phyloP scores from a whole-genome alignment of 2,888 invertebrate genomes.

The Tetheella fluctuosa region DNA sequence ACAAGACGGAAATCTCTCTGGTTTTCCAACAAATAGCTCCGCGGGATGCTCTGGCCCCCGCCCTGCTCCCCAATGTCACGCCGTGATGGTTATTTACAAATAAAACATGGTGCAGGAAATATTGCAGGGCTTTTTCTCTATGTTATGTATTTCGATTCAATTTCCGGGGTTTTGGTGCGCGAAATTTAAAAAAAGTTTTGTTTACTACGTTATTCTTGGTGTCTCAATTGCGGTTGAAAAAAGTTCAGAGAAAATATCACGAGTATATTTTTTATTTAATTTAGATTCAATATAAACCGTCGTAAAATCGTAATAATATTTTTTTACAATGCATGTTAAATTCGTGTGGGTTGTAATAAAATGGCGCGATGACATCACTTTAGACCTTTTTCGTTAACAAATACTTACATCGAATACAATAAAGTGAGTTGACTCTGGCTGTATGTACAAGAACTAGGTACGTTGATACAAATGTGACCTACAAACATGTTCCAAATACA shows the following conservation, averaged over 20 bases:
- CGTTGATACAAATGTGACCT: neutral
- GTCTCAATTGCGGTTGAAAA: neutral
- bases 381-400: constrained; percentile 10
- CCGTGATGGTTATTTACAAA: constrained; percentile 36
- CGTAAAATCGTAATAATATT: constrained; percentile 7
- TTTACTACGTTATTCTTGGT: too few relatives aligned
- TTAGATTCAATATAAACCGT: neutral
- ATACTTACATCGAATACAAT: neutral
- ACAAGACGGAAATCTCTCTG: constrained; percentile 60
- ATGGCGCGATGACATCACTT: constrained; percentile 7
- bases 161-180: constrained; percentile 10
- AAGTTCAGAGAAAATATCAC: neutral
- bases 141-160: constrained; percentile 11
- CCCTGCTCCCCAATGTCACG: constrained; percentile 42
- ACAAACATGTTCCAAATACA: neutral
- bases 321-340: constrained; percentile 4
- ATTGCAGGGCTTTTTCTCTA: constrained; percentile 38
- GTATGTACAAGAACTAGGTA: neutral
- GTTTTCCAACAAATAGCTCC: constrained; percentile 67
- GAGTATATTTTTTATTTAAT: neutral
- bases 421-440: neutral
- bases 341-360: constrained; percentile 1
- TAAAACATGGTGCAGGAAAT: constrained; percentile 34
- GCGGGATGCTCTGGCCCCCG: constrained; percentile 45
- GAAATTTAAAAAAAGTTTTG: neutral